These are phyloP conservation scores for Troglohyphantes excavatus DNA, from an alignment of 2,888 invertebrate genomes.

Conservation along the genomic window DNA sequence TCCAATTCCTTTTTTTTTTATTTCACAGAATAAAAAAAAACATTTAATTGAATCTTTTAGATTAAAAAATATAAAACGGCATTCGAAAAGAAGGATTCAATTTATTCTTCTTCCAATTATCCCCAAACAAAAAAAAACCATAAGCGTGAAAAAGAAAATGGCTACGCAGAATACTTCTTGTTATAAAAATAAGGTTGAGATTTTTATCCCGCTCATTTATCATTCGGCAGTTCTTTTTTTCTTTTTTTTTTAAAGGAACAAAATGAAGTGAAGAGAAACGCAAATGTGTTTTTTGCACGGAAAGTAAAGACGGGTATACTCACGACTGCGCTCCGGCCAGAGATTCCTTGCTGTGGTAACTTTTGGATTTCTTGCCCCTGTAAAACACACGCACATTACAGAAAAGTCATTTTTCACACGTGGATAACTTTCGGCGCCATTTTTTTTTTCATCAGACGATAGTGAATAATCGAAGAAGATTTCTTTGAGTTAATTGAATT, in stretches of 20 bases:
- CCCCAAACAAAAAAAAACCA: conserved; percentile 36
- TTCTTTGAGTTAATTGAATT: not conserved
- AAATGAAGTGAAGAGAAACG: not conserved
- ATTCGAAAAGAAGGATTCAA: conserved; percentile 41
- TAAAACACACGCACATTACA: conserved; percentile 49
- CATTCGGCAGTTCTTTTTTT: conserved; percentile 10
- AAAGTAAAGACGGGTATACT: conserved; percentile 33
- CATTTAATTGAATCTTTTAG: conserved; percentile 39
- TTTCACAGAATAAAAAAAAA: conserved; percentile 27
- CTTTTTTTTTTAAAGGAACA: too few species aligned
- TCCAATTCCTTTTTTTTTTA: conserved; percentile 8
- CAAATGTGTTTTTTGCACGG: conserved; percentile 21
- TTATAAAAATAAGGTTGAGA: conserved; percentile 22
- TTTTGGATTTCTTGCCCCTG: conserved; percentile 74
- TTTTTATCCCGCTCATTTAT: conserved; percentile 37
- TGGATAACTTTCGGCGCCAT: conserved; percentile 10
- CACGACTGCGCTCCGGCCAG: conserved; percentile 68
- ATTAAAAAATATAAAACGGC: conserved; percentile 40
- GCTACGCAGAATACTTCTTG: conserved; percentile 19
- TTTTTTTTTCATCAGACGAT: conserved; percentile 7
- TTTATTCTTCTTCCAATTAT: conserved; percentile 39
- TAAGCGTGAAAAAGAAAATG: conserved; percentile 12
- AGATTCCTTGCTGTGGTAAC: conserved; percentile 73
- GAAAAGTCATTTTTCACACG: conserved; percentile 55
- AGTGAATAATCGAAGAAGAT: conserved; percentile 5